Evolutionary conservation across 2,888 invertebrate genomes (phyloP).

Genomic region (Ischnus inquisitorius): DNA sequence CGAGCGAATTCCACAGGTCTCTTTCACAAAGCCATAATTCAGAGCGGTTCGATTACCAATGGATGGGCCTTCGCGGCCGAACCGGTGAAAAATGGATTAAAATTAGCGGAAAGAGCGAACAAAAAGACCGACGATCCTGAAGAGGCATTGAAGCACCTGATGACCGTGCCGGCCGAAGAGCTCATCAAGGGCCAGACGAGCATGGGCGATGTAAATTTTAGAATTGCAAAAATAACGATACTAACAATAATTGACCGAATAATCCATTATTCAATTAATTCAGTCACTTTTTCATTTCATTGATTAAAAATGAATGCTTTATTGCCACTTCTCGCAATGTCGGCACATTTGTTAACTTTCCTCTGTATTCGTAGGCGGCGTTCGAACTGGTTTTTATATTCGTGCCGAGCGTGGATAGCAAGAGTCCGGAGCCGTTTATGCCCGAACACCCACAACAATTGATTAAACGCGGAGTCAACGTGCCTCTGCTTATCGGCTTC

Average conservation of each 20-base stretch:
- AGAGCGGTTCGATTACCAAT: slow-evolving; percentile 74
- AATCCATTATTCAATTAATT: neutral
- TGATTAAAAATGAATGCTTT: neutral
- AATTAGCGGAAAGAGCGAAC: slow-evolving; percentile 72
- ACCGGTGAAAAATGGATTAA: slow-evolving; percentile 65
- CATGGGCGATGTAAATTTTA: slow-evolving; percentile 71
- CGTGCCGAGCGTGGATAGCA: slow-evolving; percentile 69
- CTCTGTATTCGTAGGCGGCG: slow-evolving; percentile 49
- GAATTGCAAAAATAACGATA: neutral
- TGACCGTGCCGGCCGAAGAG: slow-evolving; percentile 73
- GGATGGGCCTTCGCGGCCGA: slow-evolving; percentile 66
- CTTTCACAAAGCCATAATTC: slow-evolving; percentile 79
- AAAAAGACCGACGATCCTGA: slow-evolving; percentile 70
- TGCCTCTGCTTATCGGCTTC: slow-evolving; percentile 86
- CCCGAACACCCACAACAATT: slow-evolving; percentile 81
- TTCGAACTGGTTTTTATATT: slow-evolving; percentile 41
- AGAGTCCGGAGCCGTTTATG: slow-evolving; percentile 68
- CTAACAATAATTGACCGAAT: neutral
- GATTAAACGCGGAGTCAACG: slow-evolving; percentile 81
- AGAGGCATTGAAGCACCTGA: slow-evolving; percentile 74
- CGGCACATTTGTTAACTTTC: neutral
- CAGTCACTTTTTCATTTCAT: neutral
- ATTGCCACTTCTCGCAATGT: neutral
- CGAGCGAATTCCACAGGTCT: slow-evolving; percentile 71
- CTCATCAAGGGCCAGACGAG: slow-evolving; percentile 78